Conservation (phyloP, 2,797 vertebrate genomes). For the Tadarida brasiliensis region DNA sequence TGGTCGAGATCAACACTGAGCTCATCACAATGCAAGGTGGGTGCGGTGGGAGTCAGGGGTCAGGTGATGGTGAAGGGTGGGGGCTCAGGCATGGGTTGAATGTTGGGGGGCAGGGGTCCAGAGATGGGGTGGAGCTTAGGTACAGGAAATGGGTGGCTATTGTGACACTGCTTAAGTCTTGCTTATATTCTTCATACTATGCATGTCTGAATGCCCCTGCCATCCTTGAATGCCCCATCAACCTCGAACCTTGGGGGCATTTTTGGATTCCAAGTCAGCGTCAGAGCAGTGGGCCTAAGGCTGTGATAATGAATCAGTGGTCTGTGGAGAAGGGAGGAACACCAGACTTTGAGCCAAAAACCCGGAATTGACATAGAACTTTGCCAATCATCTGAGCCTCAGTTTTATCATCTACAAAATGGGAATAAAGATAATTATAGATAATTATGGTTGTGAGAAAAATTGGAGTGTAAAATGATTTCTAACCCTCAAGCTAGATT, state of each 20-base stretch:
- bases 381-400: background rate
- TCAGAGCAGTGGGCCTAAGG: background rate
- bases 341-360: background rate
- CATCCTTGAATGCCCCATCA: background rate
- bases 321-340: background rate
- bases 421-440: background rate
- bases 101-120: background rate
- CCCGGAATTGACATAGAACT: background rate
- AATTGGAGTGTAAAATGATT: background rate
- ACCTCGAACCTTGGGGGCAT: background rate
- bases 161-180: background rate
- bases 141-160: background rate
- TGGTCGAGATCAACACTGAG: fast-evolving
- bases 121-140: background rate
- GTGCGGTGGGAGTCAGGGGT: background rate
- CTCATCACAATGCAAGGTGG: background rate
- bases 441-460: background rate
- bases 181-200: background rate
- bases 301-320: background rate
- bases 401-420: background rate
- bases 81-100: background rate
- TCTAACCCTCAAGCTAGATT: background rate
- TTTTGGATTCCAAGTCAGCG: background rate
- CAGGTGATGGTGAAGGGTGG: background rate
- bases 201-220: no score